Base-by-base conservation (phyloP, 2,797 vertebrate genomes). In the Gallinago stenura region DNA sequence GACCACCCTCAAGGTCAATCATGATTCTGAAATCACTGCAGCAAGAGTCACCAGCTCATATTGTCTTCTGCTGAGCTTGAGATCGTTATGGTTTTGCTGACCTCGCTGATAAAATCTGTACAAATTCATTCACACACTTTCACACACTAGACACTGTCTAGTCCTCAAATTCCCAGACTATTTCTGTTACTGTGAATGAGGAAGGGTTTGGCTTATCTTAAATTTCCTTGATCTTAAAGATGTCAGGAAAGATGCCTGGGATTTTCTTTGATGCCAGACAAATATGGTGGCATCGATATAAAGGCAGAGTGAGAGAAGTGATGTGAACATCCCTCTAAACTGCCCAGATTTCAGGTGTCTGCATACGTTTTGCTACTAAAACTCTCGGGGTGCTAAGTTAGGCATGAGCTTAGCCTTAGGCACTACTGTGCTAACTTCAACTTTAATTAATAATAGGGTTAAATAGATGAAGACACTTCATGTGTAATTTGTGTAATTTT, bases 101-200 rank as follows among this genome's bases (percentile, higher is more conserved):
- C 85, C 94, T 72, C 17, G 62, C 51, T 69, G 89, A 95, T 90
- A 84, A 86, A 51, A 84, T 94, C 94, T 69, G 83, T 16, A 31
- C 17, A 46, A 5, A 75, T 90, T 62, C 69, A 90, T 92, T 95
- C 92, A 93, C 21, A 9, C 26, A 2, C n/a, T 66, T 45, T 48
- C 46, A 48, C 46, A 48, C 46, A 48, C 46, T 48, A 48, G 46
- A 48, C 46, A 24, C 46, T 90, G 90, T 95, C 85, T 91, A 48
- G 53, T 75, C 88, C 80, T 95, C 26, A 54, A 72, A 95, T 97
- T 96, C 95, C 85, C 92, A 93, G 80, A 90, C 86, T 88, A 15
- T 88, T 94, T 88, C 90, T 94, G 18, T 79, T 56, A 6, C 80
- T 61, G 58, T 66, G 80, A 82, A 89, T 31, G 71, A 91, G 66